These are phyloP conservation scores for Umimayanthus kanabou DNA, from an alignment of 92 coral and sea anemone genomes.

Conservation along the genomic window DNA sequence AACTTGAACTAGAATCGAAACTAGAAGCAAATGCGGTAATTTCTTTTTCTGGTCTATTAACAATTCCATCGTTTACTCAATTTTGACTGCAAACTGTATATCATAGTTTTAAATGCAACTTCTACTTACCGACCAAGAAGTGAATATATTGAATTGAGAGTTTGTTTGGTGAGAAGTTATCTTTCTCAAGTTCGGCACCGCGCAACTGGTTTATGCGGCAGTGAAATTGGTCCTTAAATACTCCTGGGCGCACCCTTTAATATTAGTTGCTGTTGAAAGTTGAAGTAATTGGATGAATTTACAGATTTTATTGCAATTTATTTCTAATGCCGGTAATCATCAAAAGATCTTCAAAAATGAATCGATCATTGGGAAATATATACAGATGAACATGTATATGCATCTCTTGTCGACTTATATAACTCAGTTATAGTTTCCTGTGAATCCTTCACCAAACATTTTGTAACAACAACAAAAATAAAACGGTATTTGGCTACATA, in stretches of 20 bases:
- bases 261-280: constrained; percentile 46
- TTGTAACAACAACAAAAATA: too few relatives aligned
- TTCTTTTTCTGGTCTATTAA: neutral
- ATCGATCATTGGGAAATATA: neutral
- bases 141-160: neutral
- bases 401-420: neutral
- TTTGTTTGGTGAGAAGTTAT: neutral
- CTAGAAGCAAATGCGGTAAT: neutral
- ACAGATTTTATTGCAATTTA: constrained; percentile 30
- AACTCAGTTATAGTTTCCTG: neutral
- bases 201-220: constrained; percentile 1
- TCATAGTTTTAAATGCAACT: too few relatives aligned
- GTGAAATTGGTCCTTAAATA: constrained; percentile 32
- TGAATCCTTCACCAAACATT: neutral
- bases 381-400: too few relatives aligned
- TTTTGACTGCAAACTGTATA: neutral
- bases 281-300: constrained; percentile 39
- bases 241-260: constrained; percentile 28
- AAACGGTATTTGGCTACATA: neutral
- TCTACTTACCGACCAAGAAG: neutral
- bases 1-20: neutral
- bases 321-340: constrained; percentile 31
- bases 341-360: constrained; percentile 15
- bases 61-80: neutral
- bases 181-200: neutral